Percentiles rank a stretch among this genome's conserved stretches.
Evolutionary conservation across 2,888 invertebrate species (phyloP).

Genomic region (Pristionchus entomophagus): DNA sequence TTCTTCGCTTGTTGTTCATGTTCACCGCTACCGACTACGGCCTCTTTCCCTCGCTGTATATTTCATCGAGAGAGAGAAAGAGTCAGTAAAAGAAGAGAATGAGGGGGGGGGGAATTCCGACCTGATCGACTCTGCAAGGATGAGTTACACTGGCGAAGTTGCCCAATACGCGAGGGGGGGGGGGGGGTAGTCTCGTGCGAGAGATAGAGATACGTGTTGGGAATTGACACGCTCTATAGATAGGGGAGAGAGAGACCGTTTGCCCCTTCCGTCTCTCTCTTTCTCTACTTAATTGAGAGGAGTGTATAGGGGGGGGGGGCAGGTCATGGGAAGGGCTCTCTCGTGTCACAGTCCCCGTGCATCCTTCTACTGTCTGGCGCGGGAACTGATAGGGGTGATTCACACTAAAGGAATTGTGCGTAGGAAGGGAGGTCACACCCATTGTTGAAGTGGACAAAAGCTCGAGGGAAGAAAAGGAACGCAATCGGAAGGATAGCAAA

Average conservation of each 20-base stretch:
- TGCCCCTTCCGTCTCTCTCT: not conserved
- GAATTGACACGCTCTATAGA: not conserved
- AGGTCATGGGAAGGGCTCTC: slow-evolving; percentile 31
- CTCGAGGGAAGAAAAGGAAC: not conserved
- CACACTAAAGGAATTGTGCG: not conserved
- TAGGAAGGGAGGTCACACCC: not conserved
- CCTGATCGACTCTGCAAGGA: slow-evolving; percentile 9
- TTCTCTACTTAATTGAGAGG: not conserved
- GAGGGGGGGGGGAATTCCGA: too few species aligned
- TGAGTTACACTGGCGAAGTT: slow-evolving; percentile 15
- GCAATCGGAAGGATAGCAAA: not conserved
- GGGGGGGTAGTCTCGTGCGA: too few species aligned
- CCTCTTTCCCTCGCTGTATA: slow-evolving; percentile 39
- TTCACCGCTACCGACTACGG: not conserved
- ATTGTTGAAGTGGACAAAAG: not conserved
- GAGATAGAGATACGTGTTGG: not conserved
- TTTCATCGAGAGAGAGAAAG: not conserved
- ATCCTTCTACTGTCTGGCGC: too few species aligned
- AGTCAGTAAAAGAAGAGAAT: not conserved
- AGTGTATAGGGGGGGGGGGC: not conserved
- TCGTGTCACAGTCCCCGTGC: not conserved
- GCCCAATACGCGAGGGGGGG: slow-evolving; percentile 29
- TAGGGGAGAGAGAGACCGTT: not conserved
- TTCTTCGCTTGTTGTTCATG: slow-evolving; percentile 37
- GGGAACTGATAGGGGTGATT: not conserved